Percentiles rank a stretch among this genome's conserved stretches.
phyloP scores from a whole-genome alignment of 2,797 vertebrate genomes.

The Pseudotriccus pelzelni region DNA sequence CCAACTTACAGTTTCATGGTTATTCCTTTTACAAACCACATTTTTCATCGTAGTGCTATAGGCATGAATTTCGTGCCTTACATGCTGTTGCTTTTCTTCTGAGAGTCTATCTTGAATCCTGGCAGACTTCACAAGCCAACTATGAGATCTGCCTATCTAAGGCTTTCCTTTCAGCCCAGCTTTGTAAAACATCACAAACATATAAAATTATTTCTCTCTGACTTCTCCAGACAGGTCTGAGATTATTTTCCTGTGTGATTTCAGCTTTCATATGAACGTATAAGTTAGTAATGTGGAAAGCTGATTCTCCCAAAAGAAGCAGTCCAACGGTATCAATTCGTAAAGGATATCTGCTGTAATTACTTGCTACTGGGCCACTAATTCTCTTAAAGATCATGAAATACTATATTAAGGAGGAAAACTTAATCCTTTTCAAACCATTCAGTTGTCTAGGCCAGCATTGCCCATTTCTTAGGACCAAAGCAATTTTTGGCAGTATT shows the following conservation, averaged over 20 bases:
- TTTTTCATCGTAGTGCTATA: background rate
- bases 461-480: background rate
- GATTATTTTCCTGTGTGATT: background rate
- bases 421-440: background rate
- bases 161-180: background rate
- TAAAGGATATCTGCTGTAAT: background rate
- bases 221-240: background rate
- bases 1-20: background rate
- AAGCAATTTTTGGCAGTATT: background rate
- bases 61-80: no score
- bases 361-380: background rate
- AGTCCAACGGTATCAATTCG: background rate
- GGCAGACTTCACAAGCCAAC: background rate
- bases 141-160: background rate
- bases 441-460: background rate
- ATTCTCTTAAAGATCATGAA: background rate
- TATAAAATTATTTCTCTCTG: background rate
- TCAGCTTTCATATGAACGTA: rapidly evolving
- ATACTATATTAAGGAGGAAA: background rate
- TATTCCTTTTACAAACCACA: background rate
- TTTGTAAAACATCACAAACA: background rate
- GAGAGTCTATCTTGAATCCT: background rate
- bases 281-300: background rate
- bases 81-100: background rate
- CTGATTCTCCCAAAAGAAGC: background rate